Conservation (phyloP, 2,888 invertebrate species). For the Ormyrus labotus region DNA sequence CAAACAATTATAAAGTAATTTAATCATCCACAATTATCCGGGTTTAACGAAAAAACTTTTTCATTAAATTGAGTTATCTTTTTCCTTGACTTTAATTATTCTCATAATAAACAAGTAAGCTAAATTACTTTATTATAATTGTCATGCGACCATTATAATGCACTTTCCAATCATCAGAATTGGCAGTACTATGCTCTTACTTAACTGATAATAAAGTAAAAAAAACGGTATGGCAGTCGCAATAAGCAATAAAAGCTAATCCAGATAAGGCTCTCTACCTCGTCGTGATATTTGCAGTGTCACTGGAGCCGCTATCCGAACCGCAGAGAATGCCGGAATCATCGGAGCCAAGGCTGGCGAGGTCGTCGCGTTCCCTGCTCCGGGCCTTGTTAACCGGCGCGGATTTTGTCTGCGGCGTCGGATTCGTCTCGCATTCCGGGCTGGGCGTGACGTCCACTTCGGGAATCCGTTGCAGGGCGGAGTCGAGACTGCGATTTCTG, state of each 20-base stretch:
- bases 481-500: constrained; percentile 92
- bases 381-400: constrained; percentile 66
- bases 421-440: constrained; percentile 79
- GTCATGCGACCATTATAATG: no score
- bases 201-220: no score
- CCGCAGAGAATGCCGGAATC: constrained; percentile 87
- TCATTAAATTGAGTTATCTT: no score
- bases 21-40: not conserved
- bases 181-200: no score
- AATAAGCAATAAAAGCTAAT: no score
- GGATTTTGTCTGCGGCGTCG: constrained; percentile 68
- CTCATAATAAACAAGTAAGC: no score
- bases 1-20: no score
- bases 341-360: constrained; percentile 84
- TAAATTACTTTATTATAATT: no score
- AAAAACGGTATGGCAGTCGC: no score
- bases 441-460: constrained; percentile 87
- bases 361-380: constrained; percentile 79
- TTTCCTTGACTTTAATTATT: no score
- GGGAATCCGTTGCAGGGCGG: constrained; percentile 91
- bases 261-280: constrained; percentile 44
- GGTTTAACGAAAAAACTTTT: no score
- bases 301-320: constrained; percentile 77
- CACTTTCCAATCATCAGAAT: no score
- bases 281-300: constrained; percentile 74